phyloP scores from a whole-genome alignment of 64 coral and sea anemone genomes.

The Astreopora myriophthalma region DNA sequence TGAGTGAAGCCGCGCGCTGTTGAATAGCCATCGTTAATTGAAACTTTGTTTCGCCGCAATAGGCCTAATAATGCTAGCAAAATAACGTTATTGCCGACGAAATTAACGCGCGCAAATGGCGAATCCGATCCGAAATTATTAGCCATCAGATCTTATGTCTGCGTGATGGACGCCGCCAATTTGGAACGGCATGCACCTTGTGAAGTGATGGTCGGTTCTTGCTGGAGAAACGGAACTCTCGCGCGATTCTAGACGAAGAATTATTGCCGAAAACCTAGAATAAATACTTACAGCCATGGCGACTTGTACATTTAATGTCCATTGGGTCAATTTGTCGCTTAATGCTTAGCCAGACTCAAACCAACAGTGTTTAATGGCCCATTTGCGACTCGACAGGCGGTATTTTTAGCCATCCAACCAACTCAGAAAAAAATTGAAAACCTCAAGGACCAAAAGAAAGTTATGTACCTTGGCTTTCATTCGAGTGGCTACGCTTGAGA shows the following conservation, averaged over 20 bases:
- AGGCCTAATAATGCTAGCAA: slow-evolving; percentile 80
- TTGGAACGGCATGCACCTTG: neutral
- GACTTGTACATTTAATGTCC: neutral
- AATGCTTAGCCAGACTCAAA: neutral
- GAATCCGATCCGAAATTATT: slow-evolving; percentile 11
- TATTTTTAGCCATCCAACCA: neutral
- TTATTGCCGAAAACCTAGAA: neutral
- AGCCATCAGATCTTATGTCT: neutral
- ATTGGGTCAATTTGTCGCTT: slow-evolving; percentile 25
- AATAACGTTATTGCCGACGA: slow-evolving; percentile 75
- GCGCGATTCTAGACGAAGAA: neutral
- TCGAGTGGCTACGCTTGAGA: too few relatives aligned
- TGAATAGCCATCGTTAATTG: slow-evolving; percentile 86
- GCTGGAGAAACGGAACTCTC: neutral
- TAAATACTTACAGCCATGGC: neutral
- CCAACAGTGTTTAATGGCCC: slow-evolving; percentile 30
- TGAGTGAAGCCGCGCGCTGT: slow-evolving; percentile 71
- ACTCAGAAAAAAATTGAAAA: neutral
- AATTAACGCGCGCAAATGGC: slow-evolving; percentile 56
- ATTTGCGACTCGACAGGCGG: slow-evolving; percentile 29
- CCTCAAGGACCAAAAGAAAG: neutral
- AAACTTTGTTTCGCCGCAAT: slow-evolving; percentile 96
- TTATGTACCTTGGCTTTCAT: too few relatives aligned
- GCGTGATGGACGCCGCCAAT: neutral
- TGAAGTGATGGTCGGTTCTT: neutral